phyloP scores from a whole-genome alignment of 2,888 invertebrate species.

The Acleris holmiana region DNA sequence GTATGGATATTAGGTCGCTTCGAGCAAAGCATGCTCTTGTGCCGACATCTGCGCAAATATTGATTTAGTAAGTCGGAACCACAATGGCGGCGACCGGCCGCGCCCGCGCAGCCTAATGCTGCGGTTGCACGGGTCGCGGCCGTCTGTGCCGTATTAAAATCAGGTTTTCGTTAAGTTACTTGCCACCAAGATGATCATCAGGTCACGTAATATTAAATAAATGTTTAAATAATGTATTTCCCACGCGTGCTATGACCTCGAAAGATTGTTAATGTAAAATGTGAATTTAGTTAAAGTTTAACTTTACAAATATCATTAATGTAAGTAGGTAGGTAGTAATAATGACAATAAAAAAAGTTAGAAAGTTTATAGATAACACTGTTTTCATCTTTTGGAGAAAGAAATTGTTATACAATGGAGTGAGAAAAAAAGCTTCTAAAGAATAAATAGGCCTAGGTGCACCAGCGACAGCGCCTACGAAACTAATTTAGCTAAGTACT shows the following conservation, averaged over 20 bases:
- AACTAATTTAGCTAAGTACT: constrained; percentile 34
- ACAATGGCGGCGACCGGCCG: constrained; percentile 66
- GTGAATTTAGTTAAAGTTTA: neutral
- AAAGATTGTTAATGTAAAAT: constrained; percentile 5
- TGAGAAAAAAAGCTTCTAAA: constrained; percentile 43
- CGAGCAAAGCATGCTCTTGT: constrained; percentile 81
- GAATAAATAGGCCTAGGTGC: constrained; percentile 51
- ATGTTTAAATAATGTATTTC: constrained; percentile 32
- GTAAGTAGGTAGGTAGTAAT: neutral
- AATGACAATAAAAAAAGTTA: neutral
- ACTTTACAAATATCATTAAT: neutral
- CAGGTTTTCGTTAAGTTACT: constrained; percentile 54
- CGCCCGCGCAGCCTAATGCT: constrained; percentile 55
- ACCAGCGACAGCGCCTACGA: constrained; percentile 53
- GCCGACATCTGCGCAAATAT: constrained; percentile 84
- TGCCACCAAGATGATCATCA: constrained; percentile 52
- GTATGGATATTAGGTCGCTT: constrained; percentile 84
- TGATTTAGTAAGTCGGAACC: constrained; percentile 81
- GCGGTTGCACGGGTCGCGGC: constrained; percentile 45
- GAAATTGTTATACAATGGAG: constrained; percentile 44
- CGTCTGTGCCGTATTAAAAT: constrained; percentile 51
- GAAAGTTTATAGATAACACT: constrained; percentile 41
- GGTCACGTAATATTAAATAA: constrained; percentile 56
- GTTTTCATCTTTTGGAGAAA: constrained; percentile 41
- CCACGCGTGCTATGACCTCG: constrained; percentile 19